A percentile compares a stretch with the other conserved stretches of the same genome.
Conservation (phyloP, 2,113 vertebrate species). For the Peromyscus maniculatus region DNA sequence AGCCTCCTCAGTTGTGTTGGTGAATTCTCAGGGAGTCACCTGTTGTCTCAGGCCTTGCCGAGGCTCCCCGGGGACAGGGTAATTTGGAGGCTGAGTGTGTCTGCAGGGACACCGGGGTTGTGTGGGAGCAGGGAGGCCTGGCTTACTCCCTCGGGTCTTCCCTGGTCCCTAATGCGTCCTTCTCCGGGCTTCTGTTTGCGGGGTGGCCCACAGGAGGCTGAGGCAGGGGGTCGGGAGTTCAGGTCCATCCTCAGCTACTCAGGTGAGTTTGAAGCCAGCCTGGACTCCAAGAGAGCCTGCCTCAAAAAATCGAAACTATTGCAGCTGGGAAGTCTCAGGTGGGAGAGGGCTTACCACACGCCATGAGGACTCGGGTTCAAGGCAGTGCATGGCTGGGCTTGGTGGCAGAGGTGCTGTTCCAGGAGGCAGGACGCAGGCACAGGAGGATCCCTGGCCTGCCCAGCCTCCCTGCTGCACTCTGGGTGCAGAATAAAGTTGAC, state of each 20-base stretch:
- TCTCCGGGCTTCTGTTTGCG: background rate
- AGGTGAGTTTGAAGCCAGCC: background rate
- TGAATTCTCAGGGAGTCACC: background rate
- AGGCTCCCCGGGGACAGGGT: background rate
- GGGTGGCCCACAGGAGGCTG: background rate
- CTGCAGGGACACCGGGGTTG: background rate
- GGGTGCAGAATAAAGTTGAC: background rate
- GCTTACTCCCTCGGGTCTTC: background rate
- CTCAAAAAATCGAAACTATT: background rate
- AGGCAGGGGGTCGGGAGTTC: background rate
- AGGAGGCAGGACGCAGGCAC: too few species aligned
- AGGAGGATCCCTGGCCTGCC: background rate
- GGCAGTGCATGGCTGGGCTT: background rate
- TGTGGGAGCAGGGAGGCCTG: background rate
- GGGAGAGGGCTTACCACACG: background rate
- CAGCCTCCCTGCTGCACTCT: background rate
- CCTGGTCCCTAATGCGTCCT: background rate
- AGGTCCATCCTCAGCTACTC: background rate
- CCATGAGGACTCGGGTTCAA: background rate
- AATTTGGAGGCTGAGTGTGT: background rate
- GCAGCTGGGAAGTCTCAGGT: background rate
- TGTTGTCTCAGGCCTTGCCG: constrained; percentile 1
- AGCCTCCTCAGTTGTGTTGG: background rate
- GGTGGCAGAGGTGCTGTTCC: background rate
- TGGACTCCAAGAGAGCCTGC: background rate